Evolutionary conservation across 2,797 vertebrate genomes (phyloP), one percentile per base, ranked within the genome.

Genomic region (Danio kyathit): DNA sequence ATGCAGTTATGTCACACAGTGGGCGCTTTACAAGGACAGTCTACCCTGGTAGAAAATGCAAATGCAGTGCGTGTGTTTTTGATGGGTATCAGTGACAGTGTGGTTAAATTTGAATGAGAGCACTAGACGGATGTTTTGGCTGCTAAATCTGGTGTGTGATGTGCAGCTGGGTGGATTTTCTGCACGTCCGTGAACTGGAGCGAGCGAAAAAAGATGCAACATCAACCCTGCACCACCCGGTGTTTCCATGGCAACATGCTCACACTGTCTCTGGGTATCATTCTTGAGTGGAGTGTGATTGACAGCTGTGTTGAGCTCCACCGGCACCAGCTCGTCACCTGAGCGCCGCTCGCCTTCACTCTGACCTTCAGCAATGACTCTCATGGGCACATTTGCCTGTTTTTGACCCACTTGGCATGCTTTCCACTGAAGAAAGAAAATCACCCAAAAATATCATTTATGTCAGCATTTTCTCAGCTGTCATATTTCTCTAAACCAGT

Each of bases 131-230:
- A 41, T 82, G 71, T 41, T 16, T 51, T 74, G n/a, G 13, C 79
- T 19, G 88, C 81, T 89, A 80, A 92, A 89, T 87, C 89, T 71
- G 81, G 84, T 67, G 41, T 84, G 61, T 86, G 82, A 85, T 87
- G 63, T 49, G 79, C 43, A 46, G 59, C 38, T 29, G 67, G 63
- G 78, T 65, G 60, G 48, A 51, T 44, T 69, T 54, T 66, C 69
- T 8, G 38, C 70, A 11, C 59, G 5, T 71, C 44, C 4, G 40
- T 77, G 61, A 86, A 83, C 54, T 46, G 67, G 75, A 83, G 84
- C 52, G 19, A 64, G 70, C 5, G 21, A 63, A 21, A 43, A 78
- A 13, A 83, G 5, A 44, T 72, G 48, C 21, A 54, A 29, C 51
- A 49, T 41, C 44, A 38, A 44, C 60, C 51, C 38, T 80, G 64